Percentiles rank a stretch among this genome's conserved stretches.
phyloP scores from a whole-genome alignment of 2,888 invertebrate species.

The Pollenia amentaria region DNA sequence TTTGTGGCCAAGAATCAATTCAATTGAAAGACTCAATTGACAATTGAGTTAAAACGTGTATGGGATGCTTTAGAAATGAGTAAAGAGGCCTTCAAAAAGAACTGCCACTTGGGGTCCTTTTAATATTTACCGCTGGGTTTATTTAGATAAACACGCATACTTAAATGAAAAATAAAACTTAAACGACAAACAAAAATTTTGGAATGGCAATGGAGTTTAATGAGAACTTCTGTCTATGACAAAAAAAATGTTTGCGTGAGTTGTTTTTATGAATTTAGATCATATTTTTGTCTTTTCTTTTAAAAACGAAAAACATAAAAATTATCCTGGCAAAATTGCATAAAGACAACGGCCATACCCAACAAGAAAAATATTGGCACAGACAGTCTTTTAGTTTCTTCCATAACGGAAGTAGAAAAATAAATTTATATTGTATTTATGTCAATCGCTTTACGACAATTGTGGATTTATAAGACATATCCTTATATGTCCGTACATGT shows the following conservation, averaged over 20 bases:
- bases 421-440: neutral
- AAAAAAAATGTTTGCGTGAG: conserved; percentile 66
- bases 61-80: too few relatives aligned
- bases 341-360: conserved; percentile 77
- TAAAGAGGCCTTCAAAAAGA: too few relatives aligned
- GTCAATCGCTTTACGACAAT: conserved; percentile 43
- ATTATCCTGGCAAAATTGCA: neutral
- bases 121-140: too few relatives aligned
- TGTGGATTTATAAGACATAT: conserved; percentile 23
- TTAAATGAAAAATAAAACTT: conserved; percentile 25
- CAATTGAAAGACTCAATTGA: too few relatives aligned
- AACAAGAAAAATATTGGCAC: conserved; percentile 80
- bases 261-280: conserved; percentile 61
- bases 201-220: conserved; percentile 15
- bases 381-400: conserved; percentile 58
- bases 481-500: neutral
- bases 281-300: conserved; percentile 51
- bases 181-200: neutral
- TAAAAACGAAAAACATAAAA: conserved; percentile 17
- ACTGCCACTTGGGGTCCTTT: too few relatives aligned
- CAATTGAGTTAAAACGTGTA: too few relatives aligned
- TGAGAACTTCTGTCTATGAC: conserved; percentile 1
- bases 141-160: conserved; percentile 66
- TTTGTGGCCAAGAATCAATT: too few relatives aligned
- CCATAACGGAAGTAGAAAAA: conserved; percentile 4